Conservation (phyloP, 2,888 invertebrate genomes). For the Tipula vernalis region DNA sequence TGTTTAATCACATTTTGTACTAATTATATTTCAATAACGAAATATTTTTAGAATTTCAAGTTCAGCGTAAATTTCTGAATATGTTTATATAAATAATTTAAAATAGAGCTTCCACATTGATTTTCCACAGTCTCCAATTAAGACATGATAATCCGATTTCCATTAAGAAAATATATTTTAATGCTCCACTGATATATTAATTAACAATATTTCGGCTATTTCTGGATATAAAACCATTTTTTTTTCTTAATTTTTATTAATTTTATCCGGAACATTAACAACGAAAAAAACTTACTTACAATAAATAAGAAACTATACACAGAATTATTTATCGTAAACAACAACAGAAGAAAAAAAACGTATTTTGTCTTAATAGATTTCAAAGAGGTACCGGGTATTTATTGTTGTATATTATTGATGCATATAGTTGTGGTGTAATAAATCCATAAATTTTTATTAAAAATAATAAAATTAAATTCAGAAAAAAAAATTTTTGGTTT, state of each 20-base stretch:
- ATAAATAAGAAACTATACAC: neutral
- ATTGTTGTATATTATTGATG: neutral
- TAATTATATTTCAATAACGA: neutral
- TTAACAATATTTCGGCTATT: neutral
- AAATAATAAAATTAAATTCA: neutral
- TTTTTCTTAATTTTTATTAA: neutral
- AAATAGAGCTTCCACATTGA: too few species aligned
- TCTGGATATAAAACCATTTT: neutral
- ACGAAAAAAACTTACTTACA: neutral
- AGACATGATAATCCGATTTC: neutral
- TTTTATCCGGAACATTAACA: neutral
- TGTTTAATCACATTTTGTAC: neutral
- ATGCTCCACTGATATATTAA: neutral
- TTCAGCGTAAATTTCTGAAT: neutral
- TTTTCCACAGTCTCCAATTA: too few species aligned
- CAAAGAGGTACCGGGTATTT: slow-evolving; percentile 4
- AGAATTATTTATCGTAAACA: neutral
- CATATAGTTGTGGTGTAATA: neutral
- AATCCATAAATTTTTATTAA: neutral
- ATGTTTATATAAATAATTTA: neutral
- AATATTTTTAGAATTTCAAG: neutral
- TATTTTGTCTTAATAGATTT: slow-evolving; percentile 4
- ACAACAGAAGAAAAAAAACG: neutral
- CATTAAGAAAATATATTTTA: neutral
- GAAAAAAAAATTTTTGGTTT: neutral